Evolutionary conservation across 2,797 vertebrate species (phyloP).

Genomic region (Phylloscopus collybita): DNA sequence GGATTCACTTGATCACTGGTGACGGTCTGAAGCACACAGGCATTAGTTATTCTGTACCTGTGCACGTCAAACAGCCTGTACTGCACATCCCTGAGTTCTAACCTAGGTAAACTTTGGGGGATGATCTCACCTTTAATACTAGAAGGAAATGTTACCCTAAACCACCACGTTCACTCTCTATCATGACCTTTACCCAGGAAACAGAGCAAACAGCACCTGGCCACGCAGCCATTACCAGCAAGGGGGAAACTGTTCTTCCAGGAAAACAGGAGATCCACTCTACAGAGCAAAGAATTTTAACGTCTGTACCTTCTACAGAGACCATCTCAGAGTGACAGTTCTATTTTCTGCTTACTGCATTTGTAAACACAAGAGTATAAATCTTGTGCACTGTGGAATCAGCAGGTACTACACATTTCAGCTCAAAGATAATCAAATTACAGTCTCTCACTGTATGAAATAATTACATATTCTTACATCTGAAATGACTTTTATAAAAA

Average conservation of each 20-base stretch:
- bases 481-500: neutral
- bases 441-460: neutral
- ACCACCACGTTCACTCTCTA: neutral
- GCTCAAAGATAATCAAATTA: neutral
- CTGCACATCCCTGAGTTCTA: neutral
- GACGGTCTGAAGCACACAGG: neutral
- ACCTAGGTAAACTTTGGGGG: neutral
- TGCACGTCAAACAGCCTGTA: rapidly evolving
- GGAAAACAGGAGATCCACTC: neutral
- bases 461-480: neutral
- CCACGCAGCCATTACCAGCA: neutral
- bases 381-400: neutral
- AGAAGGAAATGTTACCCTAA: neutral
- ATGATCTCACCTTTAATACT: neutral
- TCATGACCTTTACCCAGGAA: neutral
- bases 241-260: neutral
- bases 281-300: neutral
- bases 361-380: neutral
- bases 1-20: neutral
- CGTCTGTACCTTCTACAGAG: neutral
- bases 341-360: neutral
- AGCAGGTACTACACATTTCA: neutral
- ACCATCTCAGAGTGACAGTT: neutral
- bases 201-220: neutral
- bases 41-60: neutral